Evolutionary conservation across 2,797 vertebrate genomes (phyloP).

Genomic region (Labroides dimidiatus): DNA sequence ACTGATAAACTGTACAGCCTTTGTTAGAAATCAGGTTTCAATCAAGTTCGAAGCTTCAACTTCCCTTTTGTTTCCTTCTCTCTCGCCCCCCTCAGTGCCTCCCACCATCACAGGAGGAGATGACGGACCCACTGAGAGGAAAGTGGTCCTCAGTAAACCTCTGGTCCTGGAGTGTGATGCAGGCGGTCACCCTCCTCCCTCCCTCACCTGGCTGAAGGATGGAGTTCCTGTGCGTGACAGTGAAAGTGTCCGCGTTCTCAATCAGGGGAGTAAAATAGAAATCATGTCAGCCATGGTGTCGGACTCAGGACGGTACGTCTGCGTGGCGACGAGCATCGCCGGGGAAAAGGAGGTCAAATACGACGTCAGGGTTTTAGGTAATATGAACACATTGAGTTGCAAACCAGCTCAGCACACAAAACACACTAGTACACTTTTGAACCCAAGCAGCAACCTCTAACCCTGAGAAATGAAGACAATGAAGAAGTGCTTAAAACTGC

Average conservation of each 20-base stretch:
- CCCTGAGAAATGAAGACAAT: too few relatives aligned
- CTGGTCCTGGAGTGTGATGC: conserved; percentile 91
- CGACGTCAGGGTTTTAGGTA: conserved; percentile 93
- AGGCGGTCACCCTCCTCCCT: conserved; percentile 90
- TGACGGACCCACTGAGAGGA: conserved; percentile 81
- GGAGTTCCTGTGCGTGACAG: conserved; percentile 87
- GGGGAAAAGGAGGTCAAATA: conserved; percentile 95
- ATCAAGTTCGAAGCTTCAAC: not conserved
- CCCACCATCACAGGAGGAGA: conserved; percentile 87
- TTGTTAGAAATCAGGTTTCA: not conserved
- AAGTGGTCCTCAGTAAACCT: conserved; percentile 86
- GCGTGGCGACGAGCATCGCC: conserved; percentile 95
- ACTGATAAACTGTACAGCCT: conserved; percentile 20
- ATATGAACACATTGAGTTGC: not conserved
- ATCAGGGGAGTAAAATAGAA: conserved; percentile 89
- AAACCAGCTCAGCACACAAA: too few relatives aligned
- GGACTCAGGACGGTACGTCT: conserved; percentile 89
- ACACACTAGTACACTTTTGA: too few relatives aligned
- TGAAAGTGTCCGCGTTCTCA: conserved; percentile 83
- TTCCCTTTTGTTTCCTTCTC: not conserved
- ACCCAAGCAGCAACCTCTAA: too few relatives aligned
- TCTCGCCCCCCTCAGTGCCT: conserved; percentile 84
- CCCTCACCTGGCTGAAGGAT: conserved; percentile 95
- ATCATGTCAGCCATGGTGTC: conserved; percentile 80
- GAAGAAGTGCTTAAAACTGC: too few relatives aligned